Evolutionary conservation across 1,140 invertebrate species (phyloP).

Genomic region (Zaprionus nigranus): DNA sequence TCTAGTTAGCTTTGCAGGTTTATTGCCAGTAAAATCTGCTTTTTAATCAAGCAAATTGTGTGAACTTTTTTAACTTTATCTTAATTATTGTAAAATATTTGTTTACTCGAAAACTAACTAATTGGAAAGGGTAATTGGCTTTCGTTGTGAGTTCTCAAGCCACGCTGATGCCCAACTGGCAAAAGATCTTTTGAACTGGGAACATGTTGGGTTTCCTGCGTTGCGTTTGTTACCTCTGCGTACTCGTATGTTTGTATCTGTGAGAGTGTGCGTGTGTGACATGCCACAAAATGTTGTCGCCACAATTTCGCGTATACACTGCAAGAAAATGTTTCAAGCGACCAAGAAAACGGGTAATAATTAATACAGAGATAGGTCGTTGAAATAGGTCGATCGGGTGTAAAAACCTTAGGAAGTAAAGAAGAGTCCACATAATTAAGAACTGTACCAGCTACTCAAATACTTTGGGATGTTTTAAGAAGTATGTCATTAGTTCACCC

Average conservation of each 20-base stretch:
- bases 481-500: background rate
- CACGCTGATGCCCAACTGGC: slow-evolving; percentile 35
- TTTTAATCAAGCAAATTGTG: background rate
- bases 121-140: background rate
- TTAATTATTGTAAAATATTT: background rate
- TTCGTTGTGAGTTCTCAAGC: background rate
- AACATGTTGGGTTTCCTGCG: slow-evolving; percentile 51
- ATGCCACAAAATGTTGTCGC: slow-evolving; percentile 55
- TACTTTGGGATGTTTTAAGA: too few species aligned
- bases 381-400: too few species aligned
- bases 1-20: background rate
- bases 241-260: slow-evolving; percentile 7
- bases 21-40: background rate
- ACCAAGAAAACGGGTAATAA: background rate
- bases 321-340: slow-evolving; percentile 6
- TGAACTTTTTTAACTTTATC: background rate
- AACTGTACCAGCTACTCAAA: too few species aligned
- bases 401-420: too few species aligned
- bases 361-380: too few species aligned
- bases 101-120: background rate
- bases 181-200: slow-evolving; percentile 19
- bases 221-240: background rate
- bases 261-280: slow-evolving; percentile 30
- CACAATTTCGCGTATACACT: slow-evolving; percentile 40
- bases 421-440: too few species aligned